phyloP scores from a whole-genome alignment of 2,888 invertebrate genomes.

The Pachliopta kotzebuea region DNA sequence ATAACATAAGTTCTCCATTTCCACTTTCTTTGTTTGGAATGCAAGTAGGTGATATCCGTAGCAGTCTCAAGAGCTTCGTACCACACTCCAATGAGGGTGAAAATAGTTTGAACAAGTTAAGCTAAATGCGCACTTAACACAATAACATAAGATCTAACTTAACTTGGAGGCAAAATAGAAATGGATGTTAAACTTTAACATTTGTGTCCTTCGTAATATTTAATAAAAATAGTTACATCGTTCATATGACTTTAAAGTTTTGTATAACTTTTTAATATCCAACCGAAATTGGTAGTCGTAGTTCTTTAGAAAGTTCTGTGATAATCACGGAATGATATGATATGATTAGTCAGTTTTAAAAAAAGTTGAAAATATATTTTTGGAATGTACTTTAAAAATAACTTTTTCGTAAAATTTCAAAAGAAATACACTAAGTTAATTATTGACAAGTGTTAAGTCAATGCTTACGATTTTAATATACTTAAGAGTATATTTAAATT shows the following conservation, averaged over 20 bases:
- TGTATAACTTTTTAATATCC: neutral
- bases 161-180: neutral
- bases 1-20: neutral
- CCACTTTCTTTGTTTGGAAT: conserved; percentile 2
- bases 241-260: neutral
- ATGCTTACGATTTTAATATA: no score
- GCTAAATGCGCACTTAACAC: neutral
- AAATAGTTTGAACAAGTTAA: neutral
- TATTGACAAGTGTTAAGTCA: no score
- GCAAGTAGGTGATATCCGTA: conserved; percentile 1
- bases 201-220: neutral
- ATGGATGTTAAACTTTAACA: neutral
- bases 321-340: no score
- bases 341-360: no score
- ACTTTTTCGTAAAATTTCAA: no score
- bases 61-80: neutral
- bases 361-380: no score
- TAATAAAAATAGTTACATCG: neutral
- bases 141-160: neutral
- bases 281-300: no score
- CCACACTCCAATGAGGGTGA: neutral
- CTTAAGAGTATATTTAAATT: no score
- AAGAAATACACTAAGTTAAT: no score
- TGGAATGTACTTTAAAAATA: no score
- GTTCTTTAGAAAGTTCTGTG: no score